Evolutionary conservation across 2,888 invertebrate genomes (phyloP), one percentile per base, ranked within the genome.

Genomic region (Stomorhina lunata): DNA sequence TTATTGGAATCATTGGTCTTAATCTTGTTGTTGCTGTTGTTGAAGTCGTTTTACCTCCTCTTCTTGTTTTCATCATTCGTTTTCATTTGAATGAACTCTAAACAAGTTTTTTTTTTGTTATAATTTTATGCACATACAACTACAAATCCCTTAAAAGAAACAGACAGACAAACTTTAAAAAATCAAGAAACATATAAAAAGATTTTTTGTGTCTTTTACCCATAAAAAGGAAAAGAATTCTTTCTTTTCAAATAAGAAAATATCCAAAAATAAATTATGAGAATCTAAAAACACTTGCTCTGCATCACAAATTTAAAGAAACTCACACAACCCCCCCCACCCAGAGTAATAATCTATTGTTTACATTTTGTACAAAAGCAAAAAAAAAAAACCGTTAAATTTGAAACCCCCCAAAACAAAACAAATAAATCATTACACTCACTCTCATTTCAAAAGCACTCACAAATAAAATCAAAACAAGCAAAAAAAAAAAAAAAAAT

Each of bases 41-140:
- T 40, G 20, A 25, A 20, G 37, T 9, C 43, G 17, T 55, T 43
- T 32, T 12, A 63, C 5, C 22, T 61, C 63, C 43, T 63, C 43
- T 63, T 48, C 12, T 53, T 29, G 25, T 53, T 61, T 22, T 43
- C 3, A 43, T 27, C 50, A 59, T 45, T 65, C 59, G 78, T 78
- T 82, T 82, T 82, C 69, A 78, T 82, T 75, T 75, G 65, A 75
- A 69, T 78, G 65, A 79, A 69, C 48, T 61, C 65, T 20, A 82
- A 82, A 78, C 81, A 73, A 66, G 81, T 82, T 82, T 73, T 75
- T 32, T 32, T n/a, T 53, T n/a, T n/a, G n/a, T n/a, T n/a, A n/a
- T 55, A 5, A 72, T 27, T 69, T 40, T 25, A 73, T 34, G 29
- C 32, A 65, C 66, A 76, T 50, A n/a, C 34, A 71, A 29, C 9